Evolutionary conservation across 2,113 vertebrate genomes (phyloP), one percentile per base, ranked within the genome.

Genomic region (Eolophus roseicapilla): DNA sequence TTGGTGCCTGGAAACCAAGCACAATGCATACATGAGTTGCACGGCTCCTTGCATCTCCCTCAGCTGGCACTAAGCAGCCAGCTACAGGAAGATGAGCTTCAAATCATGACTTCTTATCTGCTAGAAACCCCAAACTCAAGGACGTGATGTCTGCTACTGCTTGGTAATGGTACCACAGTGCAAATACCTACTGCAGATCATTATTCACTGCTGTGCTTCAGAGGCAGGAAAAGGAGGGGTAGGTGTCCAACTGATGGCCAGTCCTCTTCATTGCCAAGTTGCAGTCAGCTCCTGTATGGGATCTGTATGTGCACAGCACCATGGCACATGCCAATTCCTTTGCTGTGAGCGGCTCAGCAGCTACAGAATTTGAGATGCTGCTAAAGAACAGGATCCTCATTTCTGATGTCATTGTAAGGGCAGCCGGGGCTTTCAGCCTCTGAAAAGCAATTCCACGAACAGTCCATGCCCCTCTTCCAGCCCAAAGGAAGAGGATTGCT

Each of bases 271-370:
- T 5, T n/a, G 47, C 37, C 6, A 7, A 35, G 84, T 3, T 60
- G 73, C 18, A 24, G 39, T n/a, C 39, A 14, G 19, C 24, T 70
- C 63, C n/a, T 33, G 35, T 29, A 9, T 13, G 20, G 35, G 43
- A 62, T 77, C 20, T 20, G 41, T 41, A 41, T 41, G 41, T 13
- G n/a, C 15, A 9, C 1, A 44, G 43, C 19, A 50, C 23, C 37
- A 8, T 2, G 17, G 33, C 1, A 1, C 5, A 3, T 46, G 39
- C 23, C 20, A 31, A 1, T 10, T n/a, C 28, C 27, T 68, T 28
- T 44, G 41, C 50, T 37, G 35, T 3, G 13, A 37, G 25, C 6
- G 31, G n/a, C 23, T 67, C 13, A 0, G 37, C 27, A 49, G 35
- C 31, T 52, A 14, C 24, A 52, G 37, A n/a, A 46, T 46, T 31